Evolutionary conservation across 2,888 invertebrate species (phyloP).

Genomic region (Stenchaetothrips biformis): DNA sequence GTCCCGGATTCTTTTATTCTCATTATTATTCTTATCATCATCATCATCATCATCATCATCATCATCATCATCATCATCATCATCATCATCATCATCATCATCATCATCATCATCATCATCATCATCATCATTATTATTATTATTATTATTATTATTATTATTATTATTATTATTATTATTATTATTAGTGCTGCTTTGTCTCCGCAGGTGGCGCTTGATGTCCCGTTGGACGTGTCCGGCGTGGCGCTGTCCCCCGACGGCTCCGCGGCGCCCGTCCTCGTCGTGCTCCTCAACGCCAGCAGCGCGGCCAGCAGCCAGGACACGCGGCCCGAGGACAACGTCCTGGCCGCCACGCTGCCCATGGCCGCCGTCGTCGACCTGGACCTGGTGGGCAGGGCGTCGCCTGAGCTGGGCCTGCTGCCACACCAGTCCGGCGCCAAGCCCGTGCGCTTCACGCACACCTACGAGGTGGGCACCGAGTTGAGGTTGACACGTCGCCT

Average conservation of each 20-base stretch:
- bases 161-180: no score
- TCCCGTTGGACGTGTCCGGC: background rate
- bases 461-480: background rate
- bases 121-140: background rate
- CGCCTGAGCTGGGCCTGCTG: conserved; percentile 5
- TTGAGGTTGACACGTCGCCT: no score
- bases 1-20: no score
- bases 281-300: background rate
- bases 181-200: no score
- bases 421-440: background rate
- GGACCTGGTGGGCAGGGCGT: conserved; percentile 8
- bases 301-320: background rate
- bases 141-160: background rate
- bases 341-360: background rate
- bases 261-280: background rate
- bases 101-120: no score
- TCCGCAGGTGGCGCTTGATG: background rate
- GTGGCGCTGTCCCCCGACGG: background rate
- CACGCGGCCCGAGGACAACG: background rate
- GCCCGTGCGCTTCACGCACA: background rate
- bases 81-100: background rate
- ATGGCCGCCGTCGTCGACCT: background rate
- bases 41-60: no score
- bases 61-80: no score
- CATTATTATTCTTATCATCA: background rate